Evolutionary conservation across 2,888 invertebrate species (phyloP), one percentile per base, ranked within the genome.

Genomic region (Zaprionus bogoriensis): DNA sequence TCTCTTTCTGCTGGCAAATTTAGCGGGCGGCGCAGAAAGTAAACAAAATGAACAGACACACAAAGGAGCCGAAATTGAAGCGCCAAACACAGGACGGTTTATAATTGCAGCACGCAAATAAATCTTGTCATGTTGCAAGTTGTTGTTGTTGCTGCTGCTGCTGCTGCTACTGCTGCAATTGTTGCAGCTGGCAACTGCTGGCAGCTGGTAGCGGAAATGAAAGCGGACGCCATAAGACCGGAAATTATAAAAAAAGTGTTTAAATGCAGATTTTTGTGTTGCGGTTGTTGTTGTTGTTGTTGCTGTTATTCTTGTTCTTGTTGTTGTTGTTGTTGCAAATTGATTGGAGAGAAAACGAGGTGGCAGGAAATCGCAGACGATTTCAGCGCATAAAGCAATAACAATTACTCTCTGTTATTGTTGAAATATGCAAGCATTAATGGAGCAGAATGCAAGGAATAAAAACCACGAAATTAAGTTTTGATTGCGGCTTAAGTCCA

Each of bases 241-340:
- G 78, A 78, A 78, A 78, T 78, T 78, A 78, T 85, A 78, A 84
- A 78, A 80, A 69, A 60, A 55, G 41, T 57, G 42, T 50, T 83
- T 73, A 82, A 77, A 77, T 73, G 63, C 81, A 70, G 74, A 66
- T 73, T 39, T 45, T 32, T 42, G 25, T 38, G 20, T 69, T 73
- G 67, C 36, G 67, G 73, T 53, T 73, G 27, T 47, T 48, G 51
- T 14, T 32, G 30, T 10, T n/a, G n/a, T n/a, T 38, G 20, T 69
- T 73, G 67, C 36, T 69, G 73, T 53, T 73, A 23, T 47, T 48
- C 47, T 14, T 32, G 30, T n/a, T n/a, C n/a, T n/a, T n/a, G n/a
- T n/a, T n/a, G n/a, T n/a, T n/a, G n/a, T n/a, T n/a, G n/a, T n/a
- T 27, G 27, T 10, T 32, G 52, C 46, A 51, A 38, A 59, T 57